phyloP scores from a whole-genome alignment of 2,113 vertebrate species.

The Microtus oregoni region DNA sequence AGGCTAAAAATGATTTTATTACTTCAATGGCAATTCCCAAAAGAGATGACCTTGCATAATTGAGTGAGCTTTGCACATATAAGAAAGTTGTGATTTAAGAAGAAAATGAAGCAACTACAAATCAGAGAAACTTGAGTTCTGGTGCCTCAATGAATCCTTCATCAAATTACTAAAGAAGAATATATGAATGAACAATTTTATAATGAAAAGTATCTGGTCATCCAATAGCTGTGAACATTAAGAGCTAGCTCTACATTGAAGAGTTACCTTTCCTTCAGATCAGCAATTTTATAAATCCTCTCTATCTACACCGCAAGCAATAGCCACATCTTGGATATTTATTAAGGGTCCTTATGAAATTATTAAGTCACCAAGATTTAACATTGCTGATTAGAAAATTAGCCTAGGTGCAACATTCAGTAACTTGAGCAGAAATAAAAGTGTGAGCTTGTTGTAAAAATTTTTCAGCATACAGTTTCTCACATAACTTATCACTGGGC shows the following conservation, averaged over 20 bases:
- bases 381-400: background rate
- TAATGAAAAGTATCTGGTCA: background rate
- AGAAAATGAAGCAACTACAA: background rate
- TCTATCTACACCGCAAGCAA: background rate
- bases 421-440: background rate
- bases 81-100: background rate
- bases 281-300: background rate
- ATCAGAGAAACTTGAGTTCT: background rate
- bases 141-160: background rate
- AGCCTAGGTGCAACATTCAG: background rate
- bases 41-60: conserved; percentile 42
- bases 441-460: background rate
- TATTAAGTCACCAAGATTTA: background rate
- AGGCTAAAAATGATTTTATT: conserved; percentile 59
- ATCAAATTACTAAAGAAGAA: background rate
- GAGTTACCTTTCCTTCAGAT: background rate
- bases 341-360: background rate
- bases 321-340: background rate
- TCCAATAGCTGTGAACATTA: background rate
- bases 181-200: accelerated
- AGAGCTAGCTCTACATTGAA: background rate
- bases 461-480: background rate
- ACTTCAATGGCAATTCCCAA: conserved; percentile 58
- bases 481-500: background rate
- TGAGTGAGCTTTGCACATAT: background rate